These are phyloP conservation scores for Chromoteleia sp. DNA, from an alignment of 2,888 invertebrate genomes.

Conservation along the genomic window DNA sequence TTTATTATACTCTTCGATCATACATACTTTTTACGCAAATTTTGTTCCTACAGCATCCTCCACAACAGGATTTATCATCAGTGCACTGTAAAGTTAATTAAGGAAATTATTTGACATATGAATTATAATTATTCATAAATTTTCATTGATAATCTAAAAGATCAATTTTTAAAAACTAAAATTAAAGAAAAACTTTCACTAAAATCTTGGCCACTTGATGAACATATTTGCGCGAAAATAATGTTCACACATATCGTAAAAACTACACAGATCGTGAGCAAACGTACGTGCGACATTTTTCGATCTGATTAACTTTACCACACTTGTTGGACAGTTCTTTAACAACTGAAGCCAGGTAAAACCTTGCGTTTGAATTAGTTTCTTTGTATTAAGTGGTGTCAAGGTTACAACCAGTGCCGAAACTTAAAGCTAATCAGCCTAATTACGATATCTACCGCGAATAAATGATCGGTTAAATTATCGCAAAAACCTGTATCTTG, in stretches of 20 bases:
- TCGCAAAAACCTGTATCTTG: neutral
- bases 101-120: conserved; percentile 71
- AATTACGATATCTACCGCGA: neutral
- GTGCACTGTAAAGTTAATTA: conserved; percentile 81
- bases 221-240: conserved; percentile 66
- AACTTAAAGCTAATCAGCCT: conserved; percentile 24
- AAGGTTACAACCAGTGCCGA: conserved; percentile 58
- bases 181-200: conserved; percentile 43
- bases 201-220: conserved; percentile 68
- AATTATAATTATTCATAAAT: neutral
- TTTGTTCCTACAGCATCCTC: conserved; percentile 86
- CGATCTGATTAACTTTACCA: conserved; percentile 33
- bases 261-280: conserved; percentile 16
- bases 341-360: conserved; percentile 66
- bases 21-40: conserved; percentile 86
- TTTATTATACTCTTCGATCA: too few species aligned
- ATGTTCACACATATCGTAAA: conserved; percentile 16
- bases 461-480: neutral
- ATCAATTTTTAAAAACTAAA: neutral
- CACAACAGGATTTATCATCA: conserved; percentile 86
- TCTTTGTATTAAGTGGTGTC: conserved; percentile 62
- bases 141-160: neutral
- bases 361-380: conserved; percentile 66
- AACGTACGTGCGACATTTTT: conserved; percentile 57
- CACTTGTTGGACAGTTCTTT: conserved; percentile 53